phyloP scores from a whole-genome alignment of 2,888 invertebrate genomes.

The Gastrophysa polygoni region DNA sequence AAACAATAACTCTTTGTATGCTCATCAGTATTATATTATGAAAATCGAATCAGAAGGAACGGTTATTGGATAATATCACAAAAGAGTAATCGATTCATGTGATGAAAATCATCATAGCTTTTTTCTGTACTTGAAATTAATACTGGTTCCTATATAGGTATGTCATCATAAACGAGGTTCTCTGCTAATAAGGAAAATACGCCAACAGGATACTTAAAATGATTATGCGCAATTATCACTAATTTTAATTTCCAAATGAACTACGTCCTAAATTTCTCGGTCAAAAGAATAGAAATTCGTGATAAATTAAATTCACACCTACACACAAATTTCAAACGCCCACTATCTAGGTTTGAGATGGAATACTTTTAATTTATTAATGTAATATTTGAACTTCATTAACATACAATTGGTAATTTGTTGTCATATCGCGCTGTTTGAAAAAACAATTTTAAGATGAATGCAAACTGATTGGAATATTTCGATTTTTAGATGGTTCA shows the following conservation, averaged over 20 bases:
- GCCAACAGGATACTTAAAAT: neutral
- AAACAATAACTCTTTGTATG: no score
- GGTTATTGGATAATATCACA: no score
- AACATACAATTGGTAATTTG: conserved; percentile 36
- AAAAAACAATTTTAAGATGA: conserved; percentile 22
- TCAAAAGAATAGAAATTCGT: conserved; percentile 19
- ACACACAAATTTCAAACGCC: conserved; percentile 29
- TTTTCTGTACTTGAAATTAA: no score
- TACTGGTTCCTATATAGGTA: neutral
- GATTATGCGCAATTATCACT: neutral
- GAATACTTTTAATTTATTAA: conserved; percentile 34
- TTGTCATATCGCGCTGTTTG: conserved; percentile 23
- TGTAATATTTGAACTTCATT: conserved; percentile 32
- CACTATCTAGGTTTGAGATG: conserved; percentile 18
- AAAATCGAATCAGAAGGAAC: no score
- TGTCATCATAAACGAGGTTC: neutral
- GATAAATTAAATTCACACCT: conserved; percentile 32
- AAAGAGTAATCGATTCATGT: no score
- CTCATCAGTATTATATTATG: no score
- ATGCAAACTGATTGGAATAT: conserved; percentile 2
- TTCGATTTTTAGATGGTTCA: neutral
- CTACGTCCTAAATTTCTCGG: conserved; percentile 4
- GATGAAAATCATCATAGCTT: no score
- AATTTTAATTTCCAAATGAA: conserved; percentile 9
- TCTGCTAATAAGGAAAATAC: neutral